These are phyloP conservation scores for Anas bahamensis DNA, from an alignment of 2,797 vertebrate species.

Conservation along the genomic window DNA sequence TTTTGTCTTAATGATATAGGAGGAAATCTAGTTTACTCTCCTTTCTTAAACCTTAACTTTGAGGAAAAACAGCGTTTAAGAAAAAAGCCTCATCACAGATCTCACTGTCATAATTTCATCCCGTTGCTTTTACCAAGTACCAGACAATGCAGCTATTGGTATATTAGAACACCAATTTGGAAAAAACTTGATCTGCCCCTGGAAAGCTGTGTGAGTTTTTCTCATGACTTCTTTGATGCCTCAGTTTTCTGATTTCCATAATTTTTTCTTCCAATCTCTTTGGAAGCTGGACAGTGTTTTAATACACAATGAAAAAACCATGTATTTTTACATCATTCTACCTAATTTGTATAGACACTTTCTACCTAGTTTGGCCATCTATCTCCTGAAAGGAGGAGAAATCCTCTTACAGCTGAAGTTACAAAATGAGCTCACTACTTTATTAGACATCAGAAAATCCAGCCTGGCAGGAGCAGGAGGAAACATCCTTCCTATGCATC, in stretches of 20 bases:
- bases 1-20: background rate
- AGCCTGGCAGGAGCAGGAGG: slow-evolving; percentile 4
- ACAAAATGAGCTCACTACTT: background rate
- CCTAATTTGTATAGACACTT: background rate
- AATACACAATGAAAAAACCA: no score
- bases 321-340: no score
- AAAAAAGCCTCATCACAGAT: background rate
- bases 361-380: background rate
- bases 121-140: background rate
- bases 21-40: background rate
- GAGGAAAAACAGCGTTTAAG: background rate
- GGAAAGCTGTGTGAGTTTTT: background rate
- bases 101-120: background rate
- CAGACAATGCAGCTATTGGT: background rate
- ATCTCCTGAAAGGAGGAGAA: background rate
- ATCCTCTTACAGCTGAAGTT: background rate
- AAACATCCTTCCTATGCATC: slow-evolving; percentile 3
- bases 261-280: background rate
- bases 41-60: background rate
- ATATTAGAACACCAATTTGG: background rate
- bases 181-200: background rate
- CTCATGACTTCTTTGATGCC: background rate
- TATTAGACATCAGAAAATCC: slow-evolving; percentile 33
- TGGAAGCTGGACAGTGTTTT: background rate
- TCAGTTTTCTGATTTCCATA: background rate